Evolutionary conservation across 1,140 invertebrate genomes (phyloP).

Genomic region (Zaprionus davidi): DNA sequence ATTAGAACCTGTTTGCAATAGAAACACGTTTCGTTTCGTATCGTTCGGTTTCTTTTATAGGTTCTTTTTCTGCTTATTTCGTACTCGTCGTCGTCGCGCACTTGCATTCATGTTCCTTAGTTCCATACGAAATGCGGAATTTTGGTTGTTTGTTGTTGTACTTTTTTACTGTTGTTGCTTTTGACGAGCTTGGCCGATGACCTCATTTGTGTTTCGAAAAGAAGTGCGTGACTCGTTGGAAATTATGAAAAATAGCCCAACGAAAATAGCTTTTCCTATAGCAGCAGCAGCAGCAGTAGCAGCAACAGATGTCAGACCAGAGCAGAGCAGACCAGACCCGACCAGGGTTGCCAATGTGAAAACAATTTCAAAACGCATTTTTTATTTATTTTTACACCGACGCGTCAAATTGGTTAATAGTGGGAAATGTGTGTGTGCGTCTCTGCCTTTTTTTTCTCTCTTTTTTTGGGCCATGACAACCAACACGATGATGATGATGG

Average conservation of each 20-base stretch:
- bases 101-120: constrained; percentile 49
- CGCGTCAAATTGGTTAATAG: constrained; percentile 76
- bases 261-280: constrained; percentile 55
- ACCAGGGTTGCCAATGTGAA: constrained; percentile 22
- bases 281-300: constrained; percentile 1
- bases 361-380: constrained; percentile 47
- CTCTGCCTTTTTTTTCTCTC: neutral
- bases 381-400: constrained; percentile 75
- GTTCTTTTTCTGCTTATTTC: constrained; percentile 15
- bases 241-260: constrained; percentile 47
- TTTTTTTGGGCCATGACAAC: constrained; percentile 40
- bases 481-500: neutral
- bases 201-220: constrained; percentile 43
- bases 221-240: constrained; percentile 49
- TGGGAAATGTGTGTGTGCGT: constrained; percentile 59
- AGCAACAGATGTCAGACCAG: constrained; percentile 44
- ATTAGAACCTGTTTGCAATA: constrained; percentile 63
- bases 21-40: constrained; percentile 67
- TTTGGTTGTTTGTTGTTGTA: constrained; percentile 20
- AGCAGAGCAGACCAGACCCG: neutral
- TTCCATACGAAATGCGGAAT: constrained; percentile 56
- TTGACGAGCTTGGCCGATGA: constrained; percentile 51
- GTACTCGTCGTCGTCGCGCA: constrained; percentile 32
- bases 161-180: constrained; percentile 16
- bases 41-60: constrained; percentile 27